A percentile compares a stretch with the other conserved stretches of the same genome.
Conservation (phyloP, 1,140 invertebrate species). For the Mizuhopecten yessoensis region DNA sequence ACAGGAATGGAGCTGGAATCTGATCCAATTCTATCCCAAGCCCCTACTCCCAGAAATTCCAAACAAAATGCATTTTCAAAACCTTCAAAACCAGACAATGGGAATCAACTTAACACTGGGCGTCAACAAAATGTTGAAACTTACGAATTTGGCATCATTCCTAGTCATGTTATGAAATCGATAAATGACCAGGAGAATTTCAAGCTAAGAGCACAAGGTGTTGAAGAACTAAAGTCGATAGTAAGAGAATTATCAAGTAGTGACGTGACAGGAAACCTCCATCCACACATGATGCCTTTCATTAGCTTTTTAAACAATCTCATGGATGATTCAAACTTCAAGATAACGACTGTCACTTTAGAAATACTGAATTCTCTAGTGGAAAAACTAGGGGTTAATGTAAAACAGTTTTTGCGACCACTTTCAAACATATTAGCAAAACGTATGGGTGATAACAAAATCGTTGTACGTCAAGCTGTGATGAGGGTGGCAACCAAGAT, state of each 20-base stretch:
- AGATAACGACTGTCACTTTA: slow-evolving; percentile 86
- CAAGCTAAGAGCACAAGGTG: slow-evolving; percentile 79
- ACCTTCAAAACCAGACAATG: slow-evolving; percentile 59
- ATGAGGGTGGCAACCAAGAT: slow-evolving; percentile 86
- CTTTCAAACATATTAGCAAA: slow-evolving; percentile 84
- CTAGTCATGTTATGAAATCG: slow-evolving; percentile 81
- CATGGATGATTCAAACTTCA: slow-evolving; percentile 86
- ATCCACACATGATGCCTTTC: slow-evolving; percentile 87
- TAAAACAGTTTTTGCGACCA: slow-evolving; percentile 81
- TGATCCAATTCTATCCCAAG: slow-evolving; percentile 46
- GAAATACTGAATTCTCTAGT: slow-evolving; percentile 85
- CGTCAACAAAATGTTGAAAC: slow-evolving; percentile 72
- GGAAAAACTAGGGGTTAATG: slow-evolving; percentile 77
- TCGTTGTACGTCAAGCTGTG: slow-evolving; percentile 82
- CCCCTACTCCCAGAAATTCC: slow-evolving; percentile 58
- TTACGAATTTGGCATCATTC: slow-evolving; percentile 82
- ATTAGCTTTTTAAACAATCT: slow-evolving; percentile 86
- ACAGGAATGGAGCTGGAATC: slow-evolving; percentile 67
- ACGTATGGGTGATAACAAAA: slow-evolving; percentile 86
- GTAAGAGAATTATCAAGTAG: slow-evolving; percentile 71
- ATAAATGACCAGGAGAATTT: slow-evolving; percentile 82
- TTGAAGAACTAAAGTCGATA: slow-evolving; percentile 80
- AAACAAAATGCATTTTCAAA: slow-evolving; percentile 66
- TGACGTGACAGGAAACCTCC: slow-evolving; percentile 81
- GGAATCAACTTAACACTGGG: slow-evolving; percentile 58